Evolutionary conservation across 2,797 vertebrate species (phyloP).

Genomic region (Diplodus puntazzo): DNA sequence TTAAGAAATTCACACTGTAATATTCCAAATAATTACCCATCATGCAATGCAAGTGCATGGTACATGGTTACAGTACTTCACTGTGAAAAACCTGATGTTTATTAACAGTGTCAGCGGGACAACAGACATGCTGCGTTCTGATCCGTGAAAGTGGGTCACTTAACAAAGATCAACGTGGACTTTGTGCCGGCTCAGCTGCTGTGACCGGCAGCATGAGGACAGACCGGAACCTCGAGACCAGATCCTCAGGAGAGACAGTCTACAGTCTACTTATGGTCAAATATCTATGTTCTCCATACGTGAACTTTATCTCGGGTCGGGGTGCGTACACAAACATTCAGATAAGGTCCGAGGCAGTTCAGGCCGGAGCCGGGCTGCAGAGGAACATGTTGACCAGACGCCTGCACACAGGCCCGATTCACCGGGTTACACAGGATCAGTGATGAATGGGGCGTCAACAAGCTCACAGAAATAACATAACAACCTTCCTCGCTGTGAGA

Average conservation of each 20-base stretch:
- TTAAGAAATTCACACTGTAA: too few relatives aligned
- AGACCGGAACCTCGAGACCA: constrained; percentile 33
- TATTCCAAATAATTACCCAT: too few relatives aligned
- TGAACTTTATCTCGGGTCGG: constrained; percentile 23
- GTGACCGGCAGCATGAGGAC: constrained; percentile 13
- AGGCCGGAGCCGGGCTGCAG: constrained; percentile 15
- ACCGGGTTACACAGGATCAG: constrained; percentile 9
- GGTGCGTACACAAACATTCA: constrained; percentile 25
- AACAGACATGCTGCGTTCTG: constrained; percentile 14
- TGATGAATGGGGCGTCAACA: constrained; percentile 4
- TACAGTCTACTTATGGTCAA: not conserved
- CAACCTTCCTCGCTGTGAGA: accelerated
- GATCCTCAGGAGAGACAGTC: constrained; percentile 22
- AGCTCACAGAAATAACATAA: constrained; percentile 3
- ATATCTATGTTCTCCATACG: not conserved
- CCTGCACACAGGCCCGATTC: constrained; percentile 31
- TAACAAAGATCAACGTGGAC: constrained; percentile 9
- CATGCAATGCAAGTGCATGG: too few relatives aligned
- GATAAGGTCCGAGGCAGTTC: constrained; percentile 34
- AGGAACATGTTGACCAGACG: constrained; percentile 32
- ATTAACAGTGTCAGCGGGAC: not conserved
- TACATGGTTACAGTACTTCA: too few relatives aligned
- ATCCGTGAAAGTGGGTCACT: constrained; percentile 1
- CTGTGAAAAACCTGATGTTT: too few relatives aligned
- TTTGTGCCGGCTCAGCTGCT: constrained; percentile 9